A percentile compares a stretch with the other conserved stretches of the same genome.
These are phyloP conservation scores for Drosophila tristis DNA, from an alignment of 1,140 invertebrate species.

Conservation along the genomic window DNA sequence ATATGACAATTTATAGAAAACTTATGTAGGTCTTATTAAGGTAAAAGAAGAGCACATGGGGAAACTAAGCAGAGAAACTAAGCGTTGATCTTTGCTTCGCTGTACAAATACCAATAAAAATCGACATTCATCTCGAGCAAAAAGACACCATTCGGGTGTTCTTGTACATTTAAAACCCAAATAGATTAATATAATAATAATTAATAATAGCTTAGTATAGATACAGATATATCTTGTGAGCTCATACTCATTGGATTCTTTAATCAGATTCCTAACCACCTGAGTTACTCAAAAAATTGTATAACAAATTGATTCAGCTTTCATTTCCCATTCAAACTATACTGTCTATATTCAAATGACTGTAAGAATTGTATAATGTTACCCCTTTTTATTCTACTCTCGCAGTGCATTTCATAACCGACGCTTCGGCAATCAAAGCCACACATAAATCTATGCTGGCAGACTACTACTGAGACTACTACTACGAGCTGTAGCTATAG, in stretches of 20 bases:
- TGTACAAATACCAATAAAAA: neutral
- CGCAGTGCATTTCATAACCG: slow-evolving; percentile 34
- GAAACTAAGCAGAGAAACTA: neutral
- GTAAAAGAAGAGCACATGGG: neutral
- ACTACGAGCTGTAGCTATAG: slow-evolving; percentile 4
- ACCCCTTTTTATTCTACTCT: neutral
- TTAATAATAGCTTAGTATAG: too few species aligned
- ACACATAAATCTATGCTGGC: slow-evolving; percentile 46
- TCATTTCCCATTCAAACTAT: too few species aligned
- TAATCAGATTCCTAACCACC: neutral
- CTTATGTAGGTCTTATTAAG: neutral
- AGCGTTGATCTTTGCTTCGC: too few species aligned
- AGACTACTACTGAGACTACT: slow-evolving; percentile 9
- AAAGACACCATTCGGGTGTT: too few species aligned
- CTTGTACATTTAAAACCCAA: too few species aligned
- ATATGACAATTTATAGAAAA: slow-evolving; percentile 11
- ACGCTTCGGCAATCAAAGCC: slow-evolving; percentile 44
- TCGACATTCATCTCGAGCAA: too few species aligned
- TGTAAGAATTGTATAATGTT: too few species aligned
- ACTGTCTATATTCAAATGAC: too few species aligned
- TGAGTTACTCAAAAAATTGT: neutral
- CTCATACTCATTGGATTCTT: too few species aligned
- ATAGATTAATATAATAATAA: too few species aligned
- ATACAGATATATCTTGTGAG: too few species aligned
- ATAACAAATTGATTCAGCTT: too few species aligned